Percentiles rank a stretch among this genome's conserved stretches.
Conservation (phyloP, 2,113 vertebrate genomes). For the Archilochus colubris region DNA sequence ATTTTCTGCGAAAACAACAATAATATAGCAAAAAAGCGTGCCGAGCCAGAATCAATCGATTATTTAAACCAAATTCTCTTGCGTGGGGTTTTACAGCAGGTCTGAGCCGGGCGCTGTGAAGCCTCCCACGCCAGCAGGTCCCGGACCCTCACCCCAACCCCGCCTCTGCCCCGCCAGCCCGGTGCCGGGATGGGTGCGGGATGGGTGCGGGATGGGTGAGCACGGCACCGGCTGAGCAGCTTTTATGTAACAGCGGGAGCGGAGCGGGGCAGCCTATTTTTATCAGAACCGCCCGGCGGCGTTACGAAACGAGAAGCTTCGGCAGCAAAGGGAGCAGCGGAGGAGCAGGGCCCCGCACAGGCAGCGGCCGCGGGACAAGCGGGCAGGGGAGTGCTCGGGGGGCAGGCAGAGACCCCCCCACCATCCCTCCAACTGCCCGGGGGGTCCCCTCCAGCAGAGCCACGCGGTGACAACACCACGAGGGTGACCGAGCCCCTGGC, state of each 20-base stretch:
- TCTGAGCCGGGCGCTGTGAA: accelerated
- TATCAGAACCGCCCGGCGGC: not conserved
- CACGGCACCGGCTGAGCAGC: not conserved
- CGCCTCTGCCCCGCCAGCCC: not conserved
- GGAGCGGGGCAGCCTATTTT: constrained; percentile 40
- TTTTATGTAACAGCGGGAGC: constrained; percentile 34
- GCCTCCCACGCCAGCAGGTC: not conserved
- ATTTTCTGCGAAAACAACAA: not conserved
- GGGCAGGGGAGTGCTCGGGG: not conserved
- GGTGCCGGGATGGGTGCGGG: too few relatives aligned
- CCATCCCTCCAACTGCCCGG: not conserved
- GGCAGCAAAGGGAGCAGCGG: accelerated
- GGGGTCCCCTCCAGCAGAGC: not conserved
- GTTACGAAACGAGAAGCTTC: constrained; percentile 13
- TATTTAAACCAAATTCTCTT: accelerated
- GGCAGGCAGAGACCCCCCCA: not conserved
- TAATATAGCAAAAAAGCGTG: accelerated
- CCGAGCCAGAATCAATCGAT: not conserved
- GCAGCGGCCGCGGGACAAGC: accelerated
- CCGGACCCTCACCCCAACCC: not conserved
- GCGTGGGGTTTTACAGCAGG: not conserved
- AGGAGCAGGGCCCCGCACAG: not conserved
- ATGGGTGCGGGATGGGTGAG: too few relatives aligned
- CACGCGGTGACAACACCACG: not conserved
- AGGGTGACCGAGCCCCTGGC: not conserved